Percentiles rank a stretch among this genome's conserved stretches.
phyloP scores from a whole-genome alignment of 2,888 invertebrate species.

The Onchidella celtica region DNA sequence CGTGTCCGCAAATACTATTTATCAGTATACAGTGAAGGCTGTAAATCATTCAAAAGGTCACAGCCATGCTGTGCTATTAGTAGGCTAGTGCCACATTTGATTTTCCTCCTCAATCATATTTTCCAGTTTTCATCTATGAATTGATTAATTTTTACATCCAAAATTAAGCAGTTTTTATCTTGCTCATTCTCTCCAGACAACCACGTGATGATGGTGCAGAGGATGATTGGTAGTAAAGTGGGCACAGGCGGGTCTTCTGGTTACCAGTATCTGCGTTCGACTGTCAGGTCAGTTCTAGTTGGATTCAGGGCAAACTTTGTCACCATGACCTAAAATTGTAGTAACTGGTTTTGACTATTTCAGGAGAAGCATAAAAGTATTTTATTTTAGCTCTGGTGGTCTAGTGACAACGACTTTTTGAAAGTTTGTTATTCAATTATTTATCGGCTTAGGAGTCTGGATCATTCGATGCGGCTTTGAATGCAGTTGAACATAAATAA shows the following conservation, averaged over 20 bases:
- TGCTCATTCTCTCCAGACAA: conserved; percentile 81
- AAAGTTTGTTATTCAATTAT: no score
- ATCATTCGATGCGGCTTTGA: no score
- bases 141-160: conserved; percentile 96
- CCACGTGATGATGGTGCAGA: conserved; percentile 98
- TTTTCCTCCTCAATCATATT: no score
- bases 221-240: conserved; percentile 97
- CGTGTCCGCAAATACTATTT: no score
- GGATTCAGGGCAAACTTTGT: neutral
- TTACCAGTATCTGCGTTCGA: conserved; percentile 97
- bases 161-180: conserved; percentile 97
- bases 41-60: no score
- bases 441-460: no score
- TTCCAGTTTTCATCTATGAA: no score
- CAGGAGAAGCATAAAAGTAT: neutral
- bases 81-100: no score
- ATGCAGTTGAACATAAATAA: no score
- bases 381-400: neutral
- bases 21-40: no score
- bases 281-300: conserved; percentile 90
- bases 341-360: neutral
- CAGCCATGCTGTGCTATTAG: no score
- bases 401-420: neutral
- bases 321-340: neutral
- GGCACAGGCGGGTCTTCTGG: conserved; percentile 99